Percentiles rank a stretch among this genome's conserved stretches.
Conservation (phyloP, 1,140 invertebrate genomes). For the Popillia japonica region DNA sequence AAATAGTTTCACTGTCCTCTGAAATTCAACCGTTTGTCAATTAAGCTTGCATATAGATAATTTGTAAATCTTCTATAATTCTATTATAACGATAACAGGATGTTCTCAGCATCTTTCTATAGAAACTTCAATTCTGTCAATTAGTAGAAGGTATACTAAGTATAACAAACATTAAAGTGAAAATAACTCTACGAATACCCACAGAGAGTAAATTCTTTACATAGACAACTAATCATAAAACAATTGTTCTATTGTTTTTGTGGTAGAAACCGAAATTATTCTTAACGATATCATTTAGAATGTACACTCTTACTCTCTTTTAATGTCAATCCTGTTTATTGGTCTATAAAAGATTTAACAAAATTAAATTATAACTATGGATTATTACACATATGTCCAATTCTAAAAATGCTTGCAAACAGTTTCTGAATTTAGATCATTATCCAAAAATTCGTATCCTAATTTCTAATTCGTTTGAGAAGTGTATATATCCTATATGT, state of each 20-base stretch:
- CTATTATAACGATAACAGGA: neutral
- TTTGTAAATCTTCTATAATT: too few species aligned
- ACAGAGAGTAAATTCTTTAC: neutral
- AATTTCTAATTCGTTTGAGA: too few species aligned
- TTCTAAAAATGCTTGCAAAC: too few species aligned
- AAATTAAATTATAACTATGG: too few species aligned
- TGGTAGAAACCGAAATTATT: neutral
- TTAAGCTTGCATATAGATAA: too few species aligned
- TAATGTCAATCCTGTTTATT: neutral
- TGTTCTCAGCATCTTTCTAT: neutral
- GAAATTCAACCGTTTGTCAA: too few species aligned
- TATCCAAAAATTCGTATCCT: too few species aligned
- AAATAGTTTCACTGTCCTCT: too few species aligned
- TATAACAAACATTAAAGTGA: neutral
- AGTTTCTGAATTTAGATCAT: too few species aligned
- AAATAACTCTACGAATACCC: slow-evolving; percentile 7
- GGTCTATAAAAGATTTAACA: too few species aligned
- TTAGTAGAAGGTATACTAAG: neutral
- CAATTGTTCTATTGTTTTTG: neutral
- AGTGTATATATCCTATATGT: too few species aligned
- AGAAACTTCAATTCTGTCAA: neutral
- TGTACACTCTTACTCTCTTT: neutral
- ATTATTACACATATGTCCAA: too few species aligned
- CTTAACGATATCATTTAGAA: neutral
- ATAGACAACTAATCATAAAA: neutral